Conservation (phyloP, 2,797 vertebrate species). For the Poecilia velifera region DNA sequence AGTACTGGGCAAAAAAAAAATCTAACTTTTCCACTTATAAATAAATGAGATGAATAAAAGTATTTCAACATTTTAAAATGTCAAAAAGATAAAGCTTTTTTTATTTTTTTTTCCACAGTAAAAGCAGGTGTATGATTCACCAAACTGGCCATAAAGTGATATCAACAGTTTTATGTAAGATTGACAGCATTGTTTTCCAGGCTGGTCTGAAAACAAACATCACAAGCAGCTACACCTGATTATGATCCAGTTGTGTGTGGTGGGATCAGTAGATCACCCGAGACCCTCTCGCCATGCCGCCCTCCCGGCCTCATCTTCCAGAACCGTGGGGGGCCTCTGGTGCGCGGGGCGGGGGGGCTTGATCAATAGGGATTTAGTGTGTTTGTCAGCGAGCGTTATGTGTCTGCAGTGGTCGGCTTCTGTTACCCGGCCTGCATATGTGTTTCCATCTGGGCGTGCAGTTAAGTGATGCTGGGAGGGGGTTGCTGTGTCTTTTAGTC, state of each 20-base stretch:
- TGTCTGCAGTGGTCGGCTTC: conserved; percentile 33
- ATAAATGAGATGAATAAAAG: background rate
- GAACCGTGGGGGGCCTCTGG: conserved; percentile 58
- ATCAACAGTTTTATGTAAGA: background rate
- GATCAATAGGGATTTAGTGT: conserved; percentile 82
- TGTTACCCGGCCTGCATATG: conserved; percentile 40
- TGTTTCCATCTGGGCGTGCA: conserved; percentile 51
- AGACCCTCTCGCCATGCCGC: conserved; percentile 64
- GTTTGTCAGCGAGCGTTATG: conserved; percentile 60
- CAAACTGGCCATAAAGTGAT: background rate
- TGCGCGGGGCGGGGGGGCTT: conserved; percentile 49
- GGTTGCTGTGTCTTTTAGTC: conserved; percentile 59
- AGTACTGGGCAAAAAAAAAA: background rate
- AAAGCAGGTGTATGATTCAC: background rate
- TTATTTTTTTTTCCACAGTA: background rate
- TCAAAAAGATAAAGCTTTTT: background rate
- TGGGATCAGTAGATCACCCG: conserved; percentile 78
- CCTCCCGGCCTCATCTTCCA: conserved; percentile 52
- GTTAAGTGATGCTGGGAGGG: conserved; percentile 58
- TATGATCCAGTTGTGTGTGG: conserved; percentile 79
- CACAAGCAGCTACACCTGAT: conserved; percentile 67
- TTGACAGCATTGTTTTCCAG: background rate
- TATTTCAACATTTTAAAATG: background rate
- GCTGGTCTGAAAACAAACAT: conserved; percentile 50
- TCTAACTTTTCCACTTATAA: no score